phyloP scores from a whole-genome alignment of 1,140 invertebrate species.

The Drosophila teissieri region DNA sequence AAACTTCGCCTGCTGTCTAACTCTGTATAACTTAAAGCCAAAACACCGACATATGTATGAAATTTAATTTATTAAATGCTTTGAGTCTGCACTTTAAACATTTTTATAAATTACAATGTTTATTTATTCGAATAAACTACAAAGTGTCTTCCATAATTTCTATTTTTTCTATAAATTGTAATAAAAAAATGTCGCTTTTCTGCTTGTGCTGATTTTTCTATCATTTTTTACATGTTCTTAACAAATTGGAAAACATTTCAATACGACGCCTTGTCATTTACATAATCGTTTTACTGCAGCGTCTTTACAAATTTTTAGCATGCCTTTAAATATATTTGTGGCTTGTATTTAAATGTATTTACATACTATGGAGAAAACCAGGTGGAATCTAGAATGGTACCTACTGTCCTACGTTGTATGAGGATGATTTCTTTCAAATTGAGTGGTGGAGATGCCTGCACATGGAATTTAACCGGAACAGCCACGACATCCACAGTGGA shows the following conservation, averaged over 20 bases:
- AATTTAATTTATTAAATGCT: no score
- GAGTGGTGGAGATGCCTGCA: no score
- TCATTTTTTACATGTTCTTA: not conserved
- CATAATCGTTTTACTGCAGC: conserved; percentile 7
- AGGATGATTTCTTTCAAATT: not conserved
- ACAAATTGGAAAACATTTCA: not conserved
- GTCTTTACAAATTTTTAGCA: conserved; percentile 4
- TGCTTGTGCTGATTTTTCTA: not conserved
- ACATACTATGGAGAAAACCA: conserved; percentile 21
- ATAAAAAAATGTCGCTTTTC: not conserved
- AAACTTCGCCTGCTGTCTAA: no score
- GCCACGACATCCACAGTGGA: conserved; percentile 98
- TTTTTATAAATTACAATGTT: not conserved
- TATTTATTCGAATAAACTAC: not conserved
- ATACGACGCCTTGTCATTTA: not conserved
- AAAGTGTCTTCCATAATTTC: not conserved
- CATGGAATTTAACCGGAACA: conserved; percentile 91
- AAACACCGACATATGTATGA: no score
- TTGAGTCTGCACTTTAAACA: no score
- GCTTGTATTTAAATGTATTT: conserved; percentile 34
- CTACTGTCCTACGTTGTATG: conserved; percentile 5
- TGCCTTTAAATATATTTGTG: not conserved
- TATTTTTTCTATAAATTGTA: not conserved
- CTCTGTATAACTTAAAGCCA: no score
- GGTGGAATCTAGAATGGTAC: conserved; percentile 10